phyloP scores from a whole-genome alignment of 2,888 invertebrate genomes.

The Erpobdella octoculata region DNA sequence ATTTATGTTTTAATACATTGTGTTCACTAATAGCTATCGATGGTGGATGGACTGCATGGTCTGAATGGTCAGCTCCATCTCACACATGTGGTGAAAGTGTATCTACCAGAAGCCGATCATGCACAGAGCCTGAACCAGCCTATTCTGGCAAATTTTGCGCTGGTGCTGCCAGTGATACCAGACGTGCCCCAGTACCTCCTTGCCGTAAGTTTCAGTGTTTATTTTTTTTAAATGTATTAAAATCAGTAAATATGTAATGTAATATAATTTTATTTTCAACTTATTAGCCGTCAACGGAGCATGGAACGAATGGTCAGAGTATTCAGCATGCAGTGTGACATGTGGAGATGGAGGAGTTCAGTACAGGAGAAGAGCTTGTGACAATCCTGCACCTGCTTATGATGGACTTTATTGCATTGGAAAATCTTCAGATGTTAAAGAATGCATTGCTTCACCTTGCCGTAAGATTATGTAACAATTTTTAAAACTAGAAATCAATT shows the following conservation, averaged over 20 bases:
- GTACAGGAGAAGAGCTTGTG: conserved; percentile 26
- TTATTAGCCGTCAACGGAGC: conserved; percentile 32
- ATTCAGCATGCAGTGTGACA: conserved; percentile 13
- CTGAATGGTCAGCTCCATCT: conserved; percentile 29
- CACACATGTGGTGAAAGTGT: conserved; percentile 29
- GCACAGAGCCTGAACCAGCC: conserved; percentile 26
- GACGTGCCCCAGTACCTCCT: conserved; percentile 13
- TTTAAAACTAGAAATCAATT: no score
- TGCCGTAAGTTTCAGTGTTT: conserved; percentile 28
- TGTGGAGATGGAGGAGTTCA: conserved; percentile 14
- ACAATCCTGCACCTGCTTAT: conserved; percentile 35
- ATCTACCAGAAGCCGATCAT: conserved; percentile 29
- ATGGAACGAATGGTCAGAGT: conserved; percentile 11
- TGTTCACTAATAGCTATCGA: conserved; percentile 22
- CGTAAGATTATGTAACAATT: conserved; percentile 4
- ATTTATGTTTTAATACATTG: background rate
- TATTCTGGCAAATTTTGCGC: conserved; percentile 30
- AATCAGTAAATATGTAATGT: no score
- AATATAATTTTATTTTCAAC: no score
- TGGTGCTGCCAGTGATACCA: conserved; percentile 22
- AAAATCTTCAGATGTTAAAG: conserved; percentile 11
- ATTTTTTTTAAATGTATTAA: no score
- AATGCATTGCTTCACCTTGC: conserved; percentile 19
- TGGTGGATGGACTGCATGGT: conserved; percentile 33
- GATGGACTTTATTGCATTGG: conserved; percentile 23